These are phyloP conservation scores for Orthonyx spaldingii DNA, from an alignment of 2,113 vertebrate genomes.

Conservation along the genomic window DNA sequence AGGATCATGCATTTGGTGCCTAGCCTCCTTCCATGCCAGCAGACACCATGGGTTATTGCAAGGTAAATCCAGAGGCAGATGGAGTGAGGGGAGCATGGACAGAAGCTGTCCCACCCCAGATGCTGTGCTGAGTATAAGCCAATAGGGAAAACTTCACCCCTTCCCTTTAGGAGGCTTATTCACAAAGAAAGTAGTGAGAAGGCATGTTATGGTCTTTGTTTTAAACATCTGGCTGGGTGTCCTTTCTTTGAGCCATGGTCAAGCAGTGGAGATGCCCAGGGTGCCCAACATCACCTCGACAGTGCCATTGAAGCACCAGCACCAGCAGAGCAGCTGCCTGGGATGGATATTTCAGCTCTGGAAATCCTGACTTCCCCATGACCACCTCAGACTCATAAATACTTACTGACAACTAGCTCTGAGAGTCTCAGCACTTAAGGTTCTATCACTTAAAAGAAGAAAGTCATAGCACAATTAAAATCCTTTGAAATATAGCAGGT, in stretches of 20 bases:
- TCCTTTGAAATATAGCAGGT: not conserved
- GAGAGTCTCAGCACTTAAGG: not conserved
- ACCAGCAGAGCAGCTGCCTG: not conserved
- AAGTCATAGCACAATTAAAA: not conserved
- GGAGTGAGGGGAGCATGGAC: accelerated
- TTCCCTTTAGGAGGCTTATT: not conserved
- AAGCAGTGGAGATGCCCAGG: accelerated
- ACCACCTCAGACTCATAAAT: not conserved
- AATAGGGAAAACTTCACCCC: not conserved
- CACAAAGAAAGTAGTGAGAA: not conserved
- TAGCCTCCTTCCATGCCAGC: not conserved
- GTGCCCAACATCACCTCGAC: accelerated
- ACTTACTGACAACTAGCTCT: not conserved
- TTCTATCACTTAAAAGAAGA: not conserved
- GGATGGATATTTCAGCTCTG: not conserved
- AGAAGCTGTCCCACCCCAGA: not conserved
- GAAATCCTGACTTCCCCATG: not conserved
- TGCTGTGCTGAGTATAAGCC: not conserved
- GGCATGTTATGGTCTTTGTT: not conserved
- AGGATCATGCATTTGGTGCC: not conserved
- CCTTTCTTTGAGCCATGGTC: not conserved
- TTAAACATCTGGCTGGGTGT: not conserved
- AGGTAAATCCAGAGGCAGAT: not conserved
- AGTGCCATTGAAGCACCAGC: accelerated
- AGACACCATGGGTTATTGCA: accelerated